Percentiles rank a stretch among this genome's conserved stretches.
phyloP scores from a whole-genome alignment of 2,797 vertebrate genomes.

The Thalassophryne amazonica region DNA sequence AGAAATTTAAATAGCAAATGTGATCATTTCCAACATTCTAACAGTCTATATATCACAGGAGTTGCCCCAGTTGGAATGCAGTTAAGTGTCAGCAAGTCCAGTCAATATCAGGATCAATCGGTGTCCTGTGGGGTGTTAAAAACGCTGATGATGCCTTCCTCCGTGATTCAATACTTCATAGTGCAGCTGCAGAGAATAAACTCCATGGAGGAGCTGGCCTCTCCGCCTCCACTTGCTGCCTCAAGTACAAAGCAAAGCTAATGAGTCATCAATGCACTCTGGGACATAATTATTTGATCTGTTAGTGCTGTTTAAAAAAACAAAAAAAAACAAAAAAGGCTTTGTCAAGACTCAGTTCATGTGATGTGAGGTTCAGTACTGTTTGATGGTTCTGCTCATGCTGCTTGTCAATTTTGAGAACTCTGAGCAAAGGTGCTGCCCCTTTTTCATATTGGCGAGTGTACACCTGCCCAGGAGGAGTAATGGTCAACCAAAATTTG shows the following conservation, averaged over 20 bases:
- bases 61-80: conserved; percentile 19
- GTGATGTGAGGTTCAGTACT: no score
- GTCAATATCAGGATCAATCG: conserved; percentile 34
- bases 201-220: conserved; percentile 44
- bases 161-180: conserved; percentile 43
- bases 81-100: conserved; percentile 19
- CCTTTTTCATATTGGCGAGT: no score
- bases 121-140: conserved; percentile 21
- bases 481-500: no score
- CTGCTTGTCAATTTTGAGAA: no score
- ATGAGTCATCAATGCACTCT: conserved; percentile 55
- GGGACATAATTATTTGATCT: conserved; percentile 41
- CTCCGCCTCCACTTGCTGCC: conserved; percentile 41
- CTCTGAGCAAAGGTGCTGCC: no score
- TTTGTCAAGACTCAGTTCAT: no score
- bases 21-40: background rate
- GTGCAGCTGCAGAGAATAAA: conserved; percentile 52
- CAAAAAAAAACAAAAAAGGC: no score
- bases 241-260: conserved; percentile 49
- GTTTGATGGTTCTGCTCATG: no score
- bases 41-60: background rate
- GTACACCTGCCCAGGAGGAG: no score
- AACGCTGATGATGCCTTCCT: conserved; percentile 28
- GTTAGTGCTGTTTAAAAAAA: conserved; percentile 3
- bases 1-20: background rate